These are phyloP conservation scores for Parnassius apollo DNA, from an alignment of 2,888 invertebrate genomes.

Conservation along the genomic window DNA sequence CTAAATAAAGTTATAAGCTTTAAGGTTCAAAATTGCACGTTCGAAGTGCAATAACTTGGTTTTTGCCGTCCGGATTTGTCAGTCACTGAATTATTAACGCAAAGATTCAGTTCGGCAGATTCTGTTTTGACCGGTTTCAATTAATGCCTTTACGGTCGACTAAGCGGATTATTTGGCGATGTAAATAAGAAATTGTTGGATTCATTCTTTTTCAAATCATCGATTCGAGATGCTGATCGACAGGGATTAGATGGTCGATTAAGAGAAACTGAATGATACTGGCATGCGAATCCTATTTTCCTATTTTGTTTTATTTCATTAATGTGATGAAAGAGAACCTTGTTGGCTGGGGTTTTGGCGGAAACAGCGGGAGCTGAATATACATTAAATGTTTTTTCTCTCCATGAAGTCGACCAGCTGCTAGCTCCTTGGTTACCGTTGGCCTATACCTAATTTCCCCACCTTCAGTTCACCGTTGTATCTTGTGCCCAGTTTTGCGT, in stretches of 20 bases:
- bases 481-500: too few relatives aligned
- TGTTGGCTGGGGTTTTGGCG: too few relatives aligned
- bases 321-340: too few relatives aligned
- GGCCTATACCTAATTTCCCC: too few relatives aligned
- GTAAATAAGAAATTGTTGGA: constrained; percentile 21
- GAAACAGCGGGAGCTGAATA: too few relatives aligned
- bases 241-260: constrained; percentile 10
- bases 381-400: too few relatives aligned
- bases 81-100: constrained; percentile 50
- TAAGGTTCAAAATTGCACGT: constrained; percentile 12
- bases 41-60: constrained; percentile 9
- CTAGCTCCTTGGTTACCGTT: too few relatives aligned
- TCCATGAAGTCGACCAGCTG: too few relatives aligned
- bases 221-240: constrained; percentile 28
- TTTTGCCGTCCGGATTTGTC: constrained; percentile 59
- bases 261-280: background rate
- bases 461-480: too few relatives aligned
- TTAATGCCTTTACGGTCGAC: constrained; percentile 48
- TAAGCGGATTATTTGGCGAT: constrained; percentile 51
- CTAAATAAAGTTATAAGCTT: background rate
- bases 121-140: constrained; percentile 62
- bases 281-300: background rate
- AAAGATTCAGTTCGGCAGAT: constrained; percentile 40
- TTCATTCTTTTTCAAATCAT: constrained; percentile 11
- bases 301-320: too few relatives aligned